A percentile compares a stretch with the other conserved stretches of the same genome.
Evolutionary conservation across 1,140 invertebrate species (phyloP).

Genomic region (Homalodisca vitripennis): DNA sequence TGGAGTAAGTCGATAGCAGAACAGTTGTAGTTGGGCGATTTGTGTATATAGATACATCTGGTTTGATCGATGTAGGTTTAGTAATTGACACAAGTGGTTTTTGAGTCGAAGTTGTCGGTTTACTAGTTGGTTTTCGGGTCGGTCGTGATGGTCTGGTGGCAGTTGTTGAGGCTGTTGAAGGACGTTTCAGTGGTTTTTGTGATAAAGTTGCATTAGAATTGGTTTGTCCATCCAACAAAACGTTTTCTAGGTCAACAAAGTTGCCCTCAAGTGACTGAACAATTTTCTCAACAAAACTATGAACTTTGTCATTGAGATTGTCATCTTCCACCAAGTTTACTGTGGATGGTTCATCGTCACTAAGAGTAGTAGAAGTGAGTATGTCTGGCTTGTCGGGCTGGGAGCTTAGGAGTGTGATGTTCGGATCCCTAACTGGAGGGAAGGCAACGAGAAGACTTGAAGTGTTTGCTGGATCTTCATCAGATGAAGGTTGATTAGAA

Average conservation of each 20-base stretch:
- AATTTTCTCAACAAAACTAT: conserved; percentile 77
- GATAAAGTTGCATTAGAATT: conserved; percentile 36
- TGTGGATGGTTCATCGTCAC: conserved; percentile 56
- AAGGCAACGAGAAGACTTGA: conserved; percentile 59
- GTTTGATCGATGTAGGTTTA: conserved; percentile 32
- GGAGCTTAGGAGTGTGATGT: conserved; percentile 63
- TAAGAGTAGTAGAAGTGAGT: conserved; percentile 4
- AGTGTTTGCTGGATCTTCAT: background rate
- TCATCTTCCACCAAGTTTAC: conserved; percentile 71
- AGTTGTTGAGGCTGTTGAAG: conserved; percentile 45
- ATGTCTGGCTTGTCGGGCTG: conserved; percentile 48
- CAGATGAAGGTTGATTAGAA: background rate
- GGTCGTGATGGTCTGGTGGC: conserved; percentile 51
- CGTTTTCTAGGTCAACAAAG: conserved; percentile 74
- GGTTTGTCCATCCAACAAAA: conserved; percentile 57
- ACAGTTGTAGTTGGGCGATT: conserved; percentile 24
- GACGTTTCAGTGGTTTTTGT: conserved; percentile 45
- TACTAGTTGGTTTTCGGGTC: conserved; percentile 41
- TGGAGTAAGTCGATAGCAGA: conserved; percentile 14
- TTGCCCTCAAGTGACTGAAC: conserved; percentile 77
- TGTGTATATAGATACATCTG: background rate
- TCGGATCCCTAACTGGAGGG: conserved; percentile 78
- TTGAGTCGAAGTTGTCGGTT: conserved; percentile 36
- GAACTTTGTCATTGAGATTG: conserved; percentile 73
- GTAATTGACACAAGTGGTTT: conserved; percentile 5